Evolutionary conservation across 2,113 vertebrate genomes (phyloP).

Genomic region (Nipponia nippon): DNA sequence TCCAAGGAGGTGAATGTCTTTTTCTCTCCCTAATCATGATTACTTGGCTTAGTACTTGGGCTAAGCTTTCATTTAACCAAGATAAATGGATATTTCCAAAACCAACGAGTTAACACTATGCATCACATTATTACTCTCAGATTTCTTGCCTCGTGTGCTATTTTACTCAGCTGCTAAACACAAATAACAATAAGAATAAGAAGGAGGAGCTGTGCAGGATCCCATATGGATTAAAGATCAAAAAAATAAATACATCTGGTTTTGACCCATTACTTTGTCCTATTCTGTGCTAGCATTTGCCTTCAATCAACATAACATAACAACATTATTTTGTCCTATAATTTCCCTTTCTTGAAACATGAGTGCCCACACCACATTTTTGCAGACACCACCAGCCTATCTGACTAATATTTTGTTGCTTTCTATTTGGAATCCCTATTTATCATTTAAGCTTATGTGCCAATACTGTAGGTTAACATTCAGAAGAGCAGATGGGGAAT

Average conservation of each 20-base stretch:
- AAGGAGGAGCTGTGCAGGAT: neutral
- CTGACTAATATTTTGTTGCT: constrained; percentile 14
- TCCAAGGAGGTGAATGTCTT: constrained; percentile 40
- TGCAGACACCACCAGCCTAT: neutral
- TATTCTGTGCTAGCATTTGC: neutral
- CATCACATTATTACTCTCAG: neutral
- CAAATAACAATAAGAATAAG: neutral
- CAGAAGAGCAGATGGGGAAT: constrained; percentile 43
- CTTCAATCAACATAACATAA: neutral
- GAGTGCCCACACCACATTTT: neutral
- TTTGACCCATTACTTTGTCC: neutral
- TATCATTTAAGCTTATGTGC: neutral
- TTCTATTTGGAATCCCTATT: constrained; percentile 22
- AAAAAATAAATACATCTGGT: neutral
- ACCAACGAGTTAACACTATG: neutral
- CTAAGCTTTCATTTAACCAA: constrained; percentile 29
- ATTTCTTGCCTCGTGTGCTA: neutral
- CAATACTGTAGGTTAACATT: constrained; percentile 7
- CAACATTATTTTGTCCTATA: neutral
- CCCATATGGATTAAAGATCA: neutral
- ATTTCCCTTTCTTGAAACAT: neutral
- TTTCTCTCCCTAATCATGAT: constrained; percentile 46
- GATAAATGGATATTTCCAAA: constrained; percentile 34
- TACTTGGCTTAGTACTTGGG: constrained; percentile 27
- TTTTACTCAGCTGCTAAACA: constrained; percentile 7